A percentile compares a stretch with the other conserved stretches of the same genome.
Conservation (phyloP, 30 jellyfish, hydroid and myxozoan genomes). For the Aurelia sp. region DNA sequence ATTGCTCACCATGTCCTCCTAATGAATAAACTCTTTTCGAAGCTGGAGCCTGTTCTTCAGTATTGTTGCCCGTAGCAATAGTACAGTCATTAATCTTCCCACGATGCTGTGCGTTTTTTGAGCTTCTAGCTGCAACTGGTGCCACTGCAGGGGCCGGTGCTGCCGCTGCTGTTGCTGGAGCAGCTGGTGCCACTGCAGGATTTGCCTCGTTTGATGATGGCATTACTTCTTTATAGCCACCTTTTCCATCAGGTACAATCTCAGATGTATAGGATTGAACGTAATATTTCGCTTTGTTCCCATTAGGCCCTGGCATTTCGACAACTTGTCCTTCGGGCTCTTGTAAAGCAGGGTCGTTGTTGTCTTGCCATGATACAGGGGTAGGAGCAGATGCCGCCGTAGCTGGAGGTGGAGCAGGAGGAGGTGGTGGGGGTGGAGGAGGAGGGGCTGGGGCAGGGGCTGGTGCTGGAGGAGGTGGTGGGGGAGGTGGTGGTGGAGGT, state of each 20-base stretch:
- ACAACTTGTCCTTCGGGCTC: conserved; percentile 62
- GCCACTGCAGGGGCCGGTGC: conserved; percentile 75
- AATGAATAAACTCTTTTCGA: conserved; percentile 95
- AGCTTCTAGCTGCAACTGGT: conserved; percentile 31
- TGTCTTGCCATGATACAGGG: conserved; percentile 44
- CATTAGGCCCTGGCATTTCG: conserved; percentile 79
- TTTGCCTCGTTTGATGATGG: conserved; percentile 19
- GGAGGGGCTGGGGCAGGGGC: conserved; percentile 48
- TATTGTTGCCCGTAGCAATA: conserved; percentile 43
- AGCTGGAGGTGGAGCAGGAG: conserved; percentile 39
- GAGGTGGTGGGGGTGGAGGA: conserved; percentile 24
- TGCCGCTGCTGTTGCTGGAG: conserved; percentile 23
- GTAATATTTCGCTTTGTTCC: conserved; percentile 49
- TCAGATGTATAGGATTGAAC: conserved; percentile 82
- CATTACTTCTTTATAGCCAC: conserved; percentile 64
- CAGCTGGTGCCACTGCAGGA: conserved; percentile 38
- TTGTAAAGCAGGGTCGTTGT: conserved; percentile 35
- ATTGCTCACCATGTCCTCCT: conserved; percentile 94
- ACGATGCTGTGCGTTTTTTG: conserved; percentile 65
- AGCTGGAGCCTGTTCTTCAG: conserved; percentile 66
- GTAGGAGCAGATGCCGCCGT: conserved; percentile 15
- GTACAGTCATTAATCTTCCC: conserved; percentile 47
- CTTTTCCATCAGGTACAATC: conserved; percentile 79
- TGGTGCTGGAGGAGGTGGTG: conserved; percentile 43
- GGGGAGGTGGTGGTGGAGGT: conserved; percentile 31